Base-by-base conservation (phyloP, 2,888 invertebrate species). In the Abrostola triplasia region DNA sequence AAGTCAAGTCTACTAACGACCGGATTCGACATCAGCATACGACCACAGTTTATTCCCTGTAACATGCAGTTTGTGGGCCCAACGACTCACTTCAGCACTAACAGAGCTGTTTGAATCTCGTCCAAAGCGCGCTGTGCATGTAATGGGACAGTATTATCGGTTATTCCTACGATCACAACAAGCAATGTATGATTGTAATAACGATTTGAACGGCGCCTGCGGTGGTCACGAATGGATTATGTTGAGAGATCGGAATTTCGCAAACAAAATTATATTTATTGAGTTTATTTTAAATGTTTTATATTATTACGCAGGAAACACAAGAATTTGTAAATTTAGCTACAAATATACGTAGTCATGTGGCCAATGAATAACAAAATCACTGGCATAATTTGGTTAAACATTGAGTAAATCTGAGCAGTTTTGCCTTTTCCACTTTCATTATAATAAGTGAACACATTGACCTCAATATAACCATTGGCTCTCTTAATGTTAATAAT, bases 71-170 rank as follows among this genome's bases (percentile, higher is more conserved):
- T 86, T 84, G 84, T 38, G 80, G 83, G 56, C 72, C 54, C 68
- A 84, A 85, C 80, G 84, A 84, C 81, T 73, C 72, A 70, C 55
- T 77, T 73, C 74, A 76, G 73, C 59, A 65, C 74, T 78, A 80
- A 83, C 82, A 68, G 63, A 78, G 81, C 81, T 75, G 81, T 86
- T 86, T 86, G 84, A 85, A 86, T 76, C 75, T 65, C 60, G 79
- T 84, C 85, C 86, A 86, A 85, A 80, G 79, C 82, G 64, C 44
- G 73, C 67, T 67, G 58, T 70, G 76, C 65, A 61, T 64, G 76
- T 84, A 82, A 84, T 81, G 60, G 77, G 66, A 58, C 65, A 64
- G 67, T 76, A 76, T 81, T 82, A 80, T 78, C 70, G 82, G 76
- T 74, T 68, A 71, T 79, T 77, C 65, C 64, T 69, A 64, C 64